A percentile compares a stretch with the other conserved stretches of the same genome.
phyloP scores from a whole-genome alignment of 2,888 invertebrate genomes.

The Ceratothoa steindachneri region DNA sequence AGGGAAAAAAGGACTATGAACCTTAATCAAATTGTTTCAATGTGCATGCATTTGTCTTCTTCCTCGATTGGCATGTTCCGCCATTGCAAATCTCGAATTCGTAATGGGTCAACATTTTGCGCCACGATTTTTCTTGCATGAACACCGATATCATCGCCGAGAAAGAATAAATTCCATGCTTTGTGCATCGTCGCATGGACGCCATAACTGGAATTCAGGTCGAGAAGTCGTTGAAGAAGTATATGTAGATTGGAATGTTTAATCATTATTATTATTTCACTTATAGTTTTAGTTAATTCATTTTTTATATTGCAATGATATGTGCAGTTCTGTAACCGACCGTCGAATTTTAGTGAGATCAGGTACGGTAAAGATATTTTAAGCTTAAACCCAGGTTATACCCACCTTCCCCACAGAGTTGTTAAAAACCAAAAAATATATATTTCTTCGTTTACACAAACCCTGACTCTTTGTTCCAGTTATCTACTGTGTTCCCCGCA shows the following conservation, averaged over 20 bases:
- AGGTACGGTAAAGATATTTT: background rate
- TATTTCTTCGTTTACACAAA: background rate
- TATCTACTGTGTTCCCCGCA: slow-evolving; percentile 47
- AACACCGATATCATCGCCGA: no score
- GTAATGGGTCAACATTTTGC: no score
- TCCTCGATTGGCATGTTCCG: background rate
- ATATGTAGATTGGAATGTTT: no score
- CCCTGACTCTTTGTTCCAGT: slow-evolving; percentile 40
- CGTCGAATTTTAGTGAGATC: background rate
- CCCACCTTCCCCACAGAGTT: background rate
- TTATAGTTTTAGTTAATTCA: background rate
- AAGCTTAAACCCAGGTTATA: background rate
- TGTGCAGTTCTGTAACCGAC: background rate
- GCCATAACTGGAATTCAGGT: no score
- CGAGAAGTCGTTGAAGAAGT: no score
- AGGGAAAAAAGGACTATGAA: background rate
- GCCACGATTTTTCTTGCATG: no score
- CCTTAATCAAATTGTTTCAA: background rate
- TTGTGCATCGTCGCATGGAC: no score
- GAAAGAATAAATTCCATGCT: no score
- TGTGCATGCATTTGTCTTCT: background rate
- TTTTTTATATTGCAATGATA: background rate
- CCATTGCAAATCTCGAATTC: no score
- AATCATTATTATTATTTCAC: background rate
- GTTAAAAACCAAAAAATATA: background rate